Conservation (phyloP, 2,113 vertebrate species). For the Onychostoma macrolepis region DNA sequence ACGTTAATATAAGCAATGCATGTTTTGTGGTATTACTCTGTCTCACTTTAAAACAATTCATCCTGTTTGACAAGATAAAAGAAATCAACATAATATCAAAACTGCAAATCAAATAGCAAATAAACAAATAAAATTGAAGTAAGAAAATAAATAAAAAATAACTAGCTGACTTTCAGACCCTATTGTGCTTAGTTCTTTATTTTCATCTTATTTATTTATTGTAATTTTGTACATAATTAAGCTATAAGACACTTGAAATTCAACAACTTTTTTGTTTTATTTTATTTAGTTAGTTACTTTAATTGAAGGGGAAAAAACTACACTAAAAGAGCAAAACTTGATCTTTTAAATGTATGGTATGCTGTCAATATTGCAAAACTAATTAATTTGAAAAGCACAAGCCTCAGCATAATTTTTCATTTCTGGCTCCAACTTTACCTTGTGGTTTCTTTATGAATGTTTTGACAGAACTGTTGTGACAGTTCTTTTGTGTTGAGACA, state of each 20-base stretch:
- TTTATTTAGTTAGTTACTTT: no score
- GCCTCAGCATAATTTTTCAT: no score
- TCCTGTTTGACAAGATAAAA: neutral
- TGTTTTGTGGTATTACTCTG: neutral
- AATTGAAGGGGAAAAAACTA: neutral
- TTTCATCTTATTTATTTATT: neutral
- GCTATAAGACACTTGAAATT: neutral
- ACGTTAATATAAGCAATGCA: neutral
- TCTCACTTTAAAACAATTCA: neutral
- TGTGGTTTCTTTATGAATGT: neutral
- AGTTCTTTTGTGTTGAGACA: no score
- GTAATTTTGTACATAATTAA: neutral
- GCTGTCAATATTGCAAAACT: neutral
- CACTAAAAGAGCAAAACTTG: neutral
- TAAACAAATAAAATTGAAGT: no score
- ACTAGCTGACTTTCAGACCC: neutral
- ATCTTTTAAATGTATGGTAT: neutral
- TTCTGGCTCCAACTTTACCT: neutral
- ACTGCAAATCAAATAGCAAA: neutral
- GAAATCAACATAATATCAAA: neutral
- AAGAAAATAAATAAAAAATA: no score
- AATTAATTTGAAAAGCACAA: neutral
- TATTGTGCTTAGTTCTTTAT: neutral
- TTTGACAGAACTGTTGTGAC: neutral
- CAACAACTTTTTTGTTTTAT: neutral